A percentile compares a stretch with the other conserved stretches of the same genome.
Evolutionary conservation across 2,797 vertebrate species (phyloP).

Genomic region (Phalanger gymnotis): DNA sequence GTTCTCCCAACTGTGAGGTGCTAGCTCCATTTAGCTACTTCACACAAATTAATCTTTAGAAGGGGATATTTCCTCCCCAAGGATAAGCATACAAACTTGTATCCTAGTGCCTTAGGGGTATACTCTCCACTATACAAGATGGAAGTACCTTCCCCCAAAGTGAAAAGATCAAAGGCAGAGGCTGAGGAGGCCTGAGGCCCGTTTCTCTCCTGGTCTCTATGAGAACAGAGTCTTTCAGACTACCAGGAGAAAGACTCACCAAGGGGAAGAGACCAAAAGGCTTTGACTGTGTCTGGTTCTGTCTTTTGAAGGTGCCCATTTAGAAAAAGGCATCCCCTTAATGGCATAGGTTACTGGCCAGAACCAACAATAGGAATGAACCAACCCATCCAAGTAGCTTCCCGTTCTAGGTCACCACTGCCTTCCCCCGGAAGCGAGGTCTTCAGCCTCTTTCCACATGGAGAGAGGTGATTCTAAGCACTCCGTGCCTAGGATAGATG

Average conservation of each 20-base stretch:
- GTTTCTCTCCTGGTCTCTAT: neutral
- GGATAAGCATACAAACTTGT: neutral
- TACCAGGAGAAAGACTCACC: neutral
- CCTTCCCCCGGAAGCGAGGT: too few relatives aligned
- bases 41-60: neutral
- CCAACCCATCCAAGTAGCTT: neutral
- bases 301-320: too few relatives aligned
- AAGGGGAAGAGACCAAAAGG: neutral
- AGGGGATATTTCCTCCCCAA: neutral
- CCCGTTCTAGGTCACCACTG: rapidly evolving
- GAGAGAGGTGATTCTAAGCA: neutral
- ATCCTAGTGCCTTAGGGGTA: neutral
- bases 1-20: neutral
- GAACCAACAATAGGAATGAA: neutral
- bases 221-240: neutral
- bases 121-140: neutral
- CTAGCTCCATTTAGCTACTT: neutral
- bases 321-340: neutral
- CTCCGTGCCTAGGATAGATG: neutral
- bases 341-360: too few relatives aligned
- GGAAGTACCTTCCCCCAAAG: neutral
- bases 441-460: neutral
- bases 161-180: neutral
- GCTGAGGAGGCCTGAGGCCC: too few relatives aligned
- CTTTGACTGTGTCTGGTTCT: neutral